A percentile compares a stretch with the other conserved stretches of the same genome.
phyloP scores from a whole-genome alignment of 2,888 invertebrate species.

The Drosophila maculinotata region DNA sequence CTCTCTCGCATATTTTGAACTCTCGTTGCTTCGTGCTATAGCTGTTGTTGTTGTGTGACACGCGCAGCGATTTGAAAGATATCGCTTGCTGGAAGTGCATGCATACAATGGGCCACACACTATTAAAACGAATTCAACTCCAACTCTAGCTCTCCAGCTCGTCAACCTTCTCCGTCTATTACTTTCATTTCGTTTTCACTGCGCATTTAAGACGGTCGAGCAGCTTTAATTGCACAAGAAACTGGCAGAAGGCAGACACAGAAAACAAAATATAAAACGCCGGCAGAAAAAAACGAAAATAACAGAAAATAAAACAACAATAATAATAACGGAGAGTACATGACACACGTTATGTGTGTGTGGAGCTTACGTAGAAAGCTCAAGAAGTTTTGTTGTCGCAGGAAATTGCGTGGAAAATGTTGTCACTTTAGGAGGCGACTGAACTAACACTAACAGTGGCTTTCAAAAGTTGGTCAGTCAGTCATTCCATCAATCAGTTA shows the following conservation, averaged over 20 bases:
- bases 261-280: slow-evolving; percentile 47
- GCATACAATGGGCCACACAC: slow-evolving; percentile 34
- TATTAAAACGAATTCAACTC: slow-evolving; percentile 46
- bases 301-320: slow-evolving; percentile 30
- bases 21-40: slow-evolving; percentile 28
- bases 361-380: slow-evolving; percentile 54
- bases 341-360: slow-evolving; percentile 29
- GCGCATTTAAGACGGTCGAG: slow-evolving; percentile 76
- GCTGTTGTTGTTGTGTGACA: slow-evolving; percentile 49
- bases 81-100: slow-evolving; percentile 38
- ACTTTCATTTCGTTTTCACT: slow-evolving; percentile 79
- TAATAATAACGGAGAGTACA: slow-evolving; percentile 18
- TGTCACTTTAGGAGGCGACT: slow-evolving; percentile 23
- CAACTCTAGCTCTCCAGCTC: slow-evolving; percentile 35
- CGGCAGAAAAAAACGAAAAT: slow-evolving; percentile 53
- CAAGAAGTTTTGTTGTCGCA: slow-evolving; percentile 47
- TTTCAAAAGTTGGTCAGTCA: slow-evolving; percentile 2
- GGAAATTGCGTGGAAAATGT: slow-evolving; percentile 46
- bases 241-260: slow-evolving; percentile 47
- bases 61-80: slow-evolving; percentile 66
- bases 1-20: background rate
- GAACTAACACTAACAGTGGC: slow-evolving; percentile 2
- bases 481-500: slow-evolving; percentile 16
- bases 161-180: slow-evolving; percentile 55
- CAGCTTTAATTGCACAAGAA: slow-evolving; percentile 73